A percentile compares a stretch with the other conserved stretches of the same genome.
phyloP scores from a whole-genome alignment of 2,113 vertebrate genomes.

The Microtus richardsoni region DNA sequence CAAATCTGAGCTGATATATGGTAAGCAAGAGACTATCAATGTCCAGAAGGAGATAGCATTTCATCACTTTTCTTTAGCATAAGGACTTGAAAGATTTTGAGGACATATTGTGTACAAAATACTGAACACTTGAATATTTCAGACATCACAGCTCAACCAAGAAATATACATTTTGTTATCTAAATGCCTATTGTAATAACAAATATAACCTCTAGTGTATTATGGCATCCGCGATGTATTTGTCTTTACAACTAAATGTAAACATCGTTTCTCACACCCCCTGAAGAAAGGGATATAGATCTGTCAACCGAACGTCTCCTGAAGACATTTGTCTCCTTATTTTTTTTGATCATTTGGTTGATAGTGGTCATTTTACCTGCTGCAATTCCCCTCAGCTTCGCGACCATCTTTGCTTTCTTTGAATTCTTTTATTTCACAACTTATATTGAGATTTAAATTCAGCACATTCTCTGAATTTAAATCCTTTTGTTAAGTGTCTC shows the following conservation, averaged over 20 bases:
- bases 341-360: not conserved
- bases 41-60: not conserved
- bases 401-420: not conserved
- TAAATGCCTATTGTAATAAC: not conserved
- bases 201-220: not conserved
- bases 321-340: not conserved
- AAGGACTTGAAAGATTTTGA: not conserved
- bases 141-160: not conserved
- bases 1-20: not conserved
- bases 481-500: not conserved
- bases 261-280: not conserved
- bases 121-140: not conserved
- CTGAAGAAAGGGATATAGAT: not conserved
- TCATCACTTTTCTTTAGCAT: not conserved
- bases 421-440: not conserved
- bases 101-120: not conserved
- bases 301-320: not conserved
- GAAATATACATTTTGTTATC: conserved; percentile 22
- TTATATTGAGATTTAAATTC: not conserved
- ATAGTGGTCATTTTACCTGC: not conserved
- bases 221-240: not conserved
- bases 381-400: not conserved
- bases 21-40: not conserved
- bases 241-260: not conserved
- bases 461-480: no score